Percentiles rank a stretch among this genome's conserved stretches.
Evolutionary conservation across 2,888 invertebrate species (phyloP).

Genomic region (Eurytoma californica): DNA sequence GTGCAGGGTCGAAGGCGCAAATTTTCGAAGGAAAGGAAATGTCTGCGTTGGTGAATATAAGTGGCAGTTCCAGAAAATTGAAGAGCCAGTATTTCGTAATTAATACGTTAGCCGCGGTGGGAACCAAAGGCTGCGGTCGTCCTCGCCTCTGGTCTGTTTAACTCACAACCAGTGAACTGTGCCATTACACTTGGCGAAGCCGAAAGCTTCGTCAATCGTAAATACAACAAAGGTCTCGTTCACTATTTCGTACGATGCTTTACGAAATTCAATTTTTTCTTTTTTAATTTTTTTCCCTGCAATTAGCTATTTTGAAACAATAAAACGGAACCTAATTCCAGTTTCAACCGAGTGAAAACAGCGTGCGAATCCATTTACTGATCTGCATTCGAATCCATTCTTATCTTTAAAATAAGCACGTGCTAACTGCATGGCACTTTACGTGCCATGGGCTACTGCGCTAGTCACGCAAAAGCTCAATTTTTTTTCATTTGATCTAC

Average conservation of each 20-base stretch:
- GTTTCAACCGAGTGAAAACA: no score
- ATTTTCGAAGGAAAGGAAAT: constrained; percentile 16
- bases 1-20: background rate
- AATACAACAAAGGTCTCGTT: constrained; percentile 49
- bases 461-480: constrained; percentile 19
- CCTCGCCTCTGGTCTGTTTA: background rate
- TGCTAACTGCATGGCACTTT: constrained; percentile 10
- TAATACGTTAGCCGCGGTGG: constrained; percentile 69
- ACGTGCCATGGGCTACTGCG: constrained; percentile 23
- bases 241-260: background rate
- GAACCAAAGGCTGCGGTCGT: constrained; percentile 71
- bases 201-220: constrained; percentile 60
- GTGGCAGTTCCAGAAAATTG: constrained; percentile 70
- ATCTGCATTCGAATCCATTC: no score
- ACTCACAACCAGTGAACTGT: constrained; percentile 56
- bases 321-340: no score
- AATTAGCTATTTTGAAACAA: background rate
- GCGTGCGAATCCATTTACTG: no score
- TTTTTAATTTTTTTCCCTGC: no score
- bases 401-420: constrained; percentile 11
- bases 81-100: constrained; percentile 69
- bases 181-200: constrained; percentile 57
- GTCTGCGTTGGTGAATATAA: constrained; percentile 6
- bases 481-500: constrained; percentile 12
- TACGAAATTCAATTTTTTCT: background rate